A percentile compares a stretch with the other conserved stretches of the same genome.
Evolutionary conservation across 2,797 vertebrate species (phyloP).

Genomic region (Schizopygopsis malacanthus): DNA sequence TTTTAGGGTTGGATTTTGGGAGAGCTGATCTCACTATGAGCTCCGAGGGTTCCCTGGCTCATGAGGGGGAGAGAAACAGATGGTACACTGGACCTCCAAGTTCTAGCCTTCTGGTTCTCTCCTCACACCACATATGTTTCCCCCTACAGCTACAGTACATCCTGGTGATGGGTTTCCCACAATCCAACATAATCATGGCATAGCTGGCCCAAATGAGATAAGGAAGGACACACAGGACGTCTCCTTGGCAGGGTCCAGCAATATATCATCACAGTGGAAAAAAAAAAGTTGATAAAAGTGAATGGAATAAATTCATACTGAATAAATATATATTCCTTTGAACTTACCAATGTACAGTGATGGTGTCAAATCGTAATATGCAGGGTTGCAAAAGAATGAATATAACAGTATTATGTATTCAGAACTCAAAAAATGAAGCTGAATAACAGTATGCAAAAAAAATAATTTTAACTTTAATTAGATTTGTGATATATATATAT

Average conservation of each 20-base stretch:
- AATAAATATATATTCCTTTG: background rate
- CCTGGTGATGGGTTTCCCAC: slow-evolving; percentile 75
- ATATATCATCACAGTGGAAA: background rate
- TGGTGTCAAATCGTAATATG: background rate
- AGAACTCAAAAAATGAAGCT: background rate
- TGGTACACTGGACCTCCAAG: slow-evolving; percentile 80
- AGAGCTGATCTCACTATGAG: slow-evolving; percentile 61
- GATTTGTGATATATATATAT: no score
- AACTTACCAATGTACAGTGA: background rate
- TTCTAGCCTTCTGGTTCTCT: slow-evolving; percentile 78
- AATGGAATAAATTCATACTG: background rate
- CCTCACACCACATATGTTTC: slow-evolving; percentile 80
- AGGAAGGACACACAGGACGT: slow-evolving; percentile 40
- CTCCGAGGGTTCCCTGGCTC: slow-evolving; percentile 68
- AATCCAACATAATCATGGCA: slow-evolving; percentile 70
- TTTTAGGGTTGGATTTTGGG: slow-evolving; percentile 51
- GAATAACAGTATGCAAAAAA: background rate
- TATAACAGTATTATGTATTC: background rate
- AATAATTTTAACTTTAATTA: background rate
- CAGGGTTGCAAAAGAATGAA: slow-evolving; percentile 2
- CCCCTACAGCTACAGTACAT: slow-evolving; percentile 75
- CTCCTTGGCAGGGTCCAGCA: slow-evolving; percentile 19
- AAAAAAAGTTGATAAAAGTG: background rate
- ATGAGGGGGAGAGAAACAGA: slow-evolving; percentile 72
- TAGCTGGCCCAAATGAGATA: slow-evolving; percentile 61